These are phyloP conservation scores for Danionella cerebrum DNA, from an alignment of 2,113 vertebrate genomes.

Conservation along the genomic window DNA sequence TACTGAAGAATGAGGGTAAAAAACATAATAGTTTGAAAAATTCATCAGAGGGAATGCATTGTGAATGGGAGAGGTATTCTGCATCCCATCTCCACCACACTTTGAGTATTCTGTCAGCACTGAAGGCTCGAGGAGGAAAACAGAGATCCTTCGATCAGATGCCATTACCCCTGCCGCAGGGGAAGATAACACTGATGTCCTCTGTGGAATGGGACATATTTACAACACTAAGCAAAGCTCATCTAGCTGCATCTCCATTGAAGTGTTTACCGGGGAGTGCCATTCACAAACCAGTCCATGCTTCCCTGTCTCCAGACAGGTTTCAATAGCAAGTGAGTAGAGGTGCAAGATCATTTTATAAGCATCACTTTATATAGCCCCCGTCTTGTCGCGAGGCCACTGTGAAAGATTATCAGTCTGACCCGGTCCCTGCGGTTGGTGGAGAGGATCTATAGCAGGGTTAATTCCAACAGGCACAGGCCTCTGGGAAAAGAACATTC, in stretches of 20 bases:
- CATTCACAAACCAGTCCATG: neutral
- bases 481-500: constrained; percentile 75
- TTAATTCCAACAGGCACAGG: constrained; percentile 76
- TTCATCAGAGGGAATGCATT: constrained; percentile 35
- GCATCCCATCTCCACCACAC: neutral
- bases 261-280: neutral
- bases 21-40: constrained; percentile 33
- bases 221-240: neutral
- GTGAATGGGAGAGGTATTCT: neutral
- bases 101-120: constrained; percentile 31
- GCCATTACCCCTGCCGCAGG: constrained; percentile 20
- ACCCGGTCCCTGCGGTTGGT: constrained; percentile 67
- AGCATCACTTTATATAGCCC: constrained; percentile 38
- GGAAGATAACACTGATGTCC: constrained; percentile 42
- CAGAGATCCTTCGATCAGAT: constrained; percentile 26
- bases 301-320: neutral
- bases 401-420: constrained; percentile 70
- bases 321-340: constrained; percentile 8
- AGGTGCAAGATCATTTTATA: constrained; percentile 16
- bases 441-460: constrained; percentile 70
- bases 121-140: neutral
- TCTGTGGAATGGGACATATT: constrained; percentile 9
- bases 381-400: constrained; percentile 27
- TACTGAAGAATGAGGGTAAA: constrained; percentile 35
- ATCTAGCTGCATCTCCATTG: neutral